Base-by-base conservation (phyloP, 1,140 invertebrate species). In the Neodiprion fabricii region DNA sequence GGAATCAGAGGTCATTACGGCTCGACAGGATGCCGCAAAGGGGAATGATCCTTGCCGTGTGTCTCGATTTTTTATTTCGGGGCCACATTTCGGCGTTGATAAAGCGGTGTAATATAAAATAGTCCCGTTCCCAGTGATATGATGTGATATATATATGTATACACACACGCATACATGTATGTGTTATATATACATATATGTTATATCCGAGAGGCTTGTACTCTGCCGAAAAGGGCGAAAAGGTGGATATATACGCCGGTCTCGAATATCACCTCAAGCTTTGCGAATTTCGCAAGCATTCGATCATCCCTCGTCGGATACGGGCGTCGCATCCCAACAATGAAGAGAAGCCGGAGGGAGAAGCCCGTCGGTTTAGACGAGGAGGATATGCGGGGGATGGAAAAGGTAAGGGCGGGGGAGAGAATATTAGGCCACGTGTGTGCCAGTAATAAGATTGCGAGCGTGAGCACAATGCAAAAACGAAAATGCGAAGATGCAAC, bases 391-490 rank as follows among this genome's bases (percentile, higher is more conserved):
- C 71, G 73, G 61, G 76, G 73, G 73, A 79, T 71, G 23, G 65
- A 48, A 40, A 11, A n/a, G 21, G 11, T 49, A 48, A 70, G 66
- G 76, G 75, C 48, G 76, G 77, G 74, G 76, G 76, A 75, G 70
- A 80, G 82, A 85, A 85, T 86, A 86, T 86, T 86, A 85, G 83
- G 82, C 84, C 85, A 86, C 85, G 85, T 86, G 84, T 86, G 53
- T 12, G 85, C 80, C 79, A 73, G 82, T 86, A 86, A 86, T 86
- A 86, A 86, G 83, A 85, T 83, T 80, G 82, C 77, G 85, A 80
- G 78, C 85, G 85, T 86, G 85, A 86, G 81, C 78, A 82, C 84
- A 86, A 86, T 86, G 84, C 83, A 85, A 85, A 86, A 85, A 85
- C 84, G 76, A 28, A 17, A 40, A 14, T 14, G 11, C 53, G 53